Evolutionary conservation across 92 coral and sea anemone species (phyloP).

Genomic region (Epizoanthus stellaris): DNA sequence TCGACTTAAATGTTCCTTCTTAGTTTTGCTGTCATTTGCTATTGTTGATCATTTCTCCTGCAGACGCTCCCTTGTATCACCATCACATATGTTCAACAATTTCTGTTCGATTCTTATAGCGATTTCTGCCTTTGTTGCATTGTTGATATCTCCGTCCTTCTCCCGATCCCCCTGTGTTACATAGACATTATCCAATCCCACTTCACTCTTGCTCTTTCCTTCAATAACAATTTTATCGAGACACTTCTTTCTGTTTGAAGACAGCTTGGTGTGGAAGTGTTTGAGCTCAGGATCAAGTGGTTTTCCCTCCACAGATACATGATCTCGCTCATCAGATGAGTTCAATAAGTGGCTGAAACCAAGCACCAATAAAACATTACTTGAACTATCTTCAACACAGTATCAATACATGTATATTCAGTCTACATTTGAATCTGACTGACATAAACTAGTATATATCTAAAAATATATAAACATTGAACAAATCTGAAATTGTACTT

Average conservation of each 20-base stretch:
- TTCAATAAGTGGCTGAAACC: conserved; percentile 5
- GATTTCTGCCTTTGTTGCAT: conserved; percentile 29
- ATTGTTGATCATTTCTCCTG: conserved; percentile 1
- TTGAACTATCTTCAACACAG: no score
- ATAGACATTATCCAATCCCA: conserved; percentile 18
- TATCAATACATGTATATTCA: no score
- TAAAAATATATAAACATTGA: no score
- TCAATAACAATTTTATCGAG: not conserved
- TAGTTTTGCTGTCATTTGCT: conserved; percentile 21
- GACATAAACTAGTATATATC: no score
- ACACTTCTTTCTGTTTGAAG: conserved; percentile 3
- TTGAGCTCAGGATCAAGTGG: conserved; percentile 2
- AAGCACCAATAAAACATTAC: no score
- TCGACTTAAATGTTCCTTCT: not conserved
- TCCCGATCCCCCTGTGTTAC: conserved; percentile 31
- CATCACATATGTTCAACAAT: conserved; percentile 4
- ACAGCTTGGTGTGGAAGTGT: conserved; percentile 10
- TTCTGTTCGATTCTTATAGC: conserved; percentile 3
- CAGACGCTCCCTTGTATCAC: conserved; percentile 17
- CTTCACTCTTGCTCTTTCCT: conserved; percentile 15
- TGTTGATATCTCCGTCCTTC: conserved; percentile 31
- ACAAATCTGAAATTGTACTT: no score
- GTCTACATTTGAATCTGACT: no score
- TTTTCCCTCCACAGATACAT: conserved; percentile 25
- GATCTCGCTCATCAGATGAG: conserved; percentile 1